Evolutionary conservation across 2,797 vertebrate genomes (phyloP), one percentile per base, ranked within the genome.

Genomic region (Nyctalus aviator): DNA sequence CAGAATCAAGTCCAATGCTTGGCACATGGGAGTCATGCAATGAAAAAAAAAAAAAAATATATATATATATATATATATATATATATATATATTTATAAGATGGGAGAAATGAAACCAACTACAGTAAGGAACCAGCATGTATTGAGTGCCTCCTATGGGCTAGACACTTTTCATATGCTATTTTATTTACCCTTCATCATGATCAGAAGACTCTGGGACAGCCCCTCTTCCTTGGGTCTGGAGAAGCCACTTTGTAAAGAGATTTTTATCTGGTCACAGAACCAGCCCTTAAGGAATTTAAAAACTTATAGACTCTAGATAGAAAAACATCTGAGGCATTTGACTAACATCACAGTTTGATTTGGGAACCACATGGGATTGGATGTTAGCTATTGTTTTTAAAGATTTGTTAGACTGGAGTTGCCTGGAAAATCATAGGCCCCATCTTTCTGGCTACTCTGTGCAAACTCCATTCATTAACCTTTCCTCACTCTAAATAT

Each of bases 211-310:
- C 8, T 23, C 50, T 78, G 25, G n/a, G 48, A 73, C 10, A 83
- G 20, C 72, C 73, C 3, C 1, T 95, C 18, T 71, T 78, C 50
- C 23, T 94, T 41, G 30, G 50, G 32, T 46, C 44, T 84, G 37
- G 71, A 85, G 57, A 78, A 76, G 11, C 6, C n/a, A 30, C 9
- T 66, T 83, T 90, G 8, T 78, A 41, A 37, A 64, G 44, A 84
- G 25, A 57, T 81, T 91, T 91, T 68, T 68, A 59, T 88, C 18
- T 50, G 64, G 23, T 50, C 23, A 66, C 18, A 57, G 91, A 93
- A 62, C 15, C 17, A 79, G 13, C 10, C 37, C 15, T 1, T 41
- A 75, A 88, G 30, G 15, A 64, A 69, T 75, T 78, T 75, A 88
- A 59, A 94, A 76, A 76, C 13, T 5, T 72, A 0, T 30, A 64